Base-by-base conservation (phyloP, 1,140 invertebrate genomes). In the Campoletis sonorensis region DNA sequence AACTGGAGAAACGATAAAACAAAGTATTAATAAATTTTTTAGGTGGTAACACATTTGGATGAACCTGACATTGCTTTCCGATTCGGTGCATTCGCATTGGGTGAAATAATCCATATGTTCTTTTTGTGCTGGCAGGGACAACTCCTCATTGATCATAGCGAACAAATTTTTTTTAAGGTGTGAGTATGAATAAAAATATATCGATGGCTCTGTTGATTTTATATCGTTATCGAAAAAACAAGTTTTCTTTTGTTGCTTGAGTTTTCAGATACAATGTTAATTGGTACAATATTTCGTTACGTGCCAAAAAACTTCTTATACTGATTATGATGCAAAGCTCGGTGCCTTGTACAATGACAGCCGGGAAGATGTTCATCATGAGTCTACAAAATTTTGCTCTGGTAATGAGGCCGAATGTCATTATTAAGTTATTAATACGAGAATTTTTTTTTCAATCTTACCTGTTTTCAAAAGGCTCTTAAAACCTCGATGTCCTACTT, bases 291-390 rank as follows among this genome's bases (percentile, higher is more conserved):
- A 71, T 37, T 26, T 79, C 81, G 15, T 21, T 64, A 27, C 54
- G 72, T 33, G 27, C 81, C 1, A 71, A 73, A 67, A 82, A 73
- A 79, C 16, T 82, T 0, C 30, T 82, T 13, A 45, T 72, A 45
- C 27, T 82, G 49, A 73, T 82, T n/a, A 61, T 70, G 27, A 40
- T 82, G 23, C 54, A 76, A 73, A 79, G 76, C n/a, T 72, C 40
- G 27, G 23, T 77, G n/a, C 81, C 81, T 16, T 82, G 81, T 58
- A 79, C 21, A 73, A 61, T 82, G 15, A 82, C 81, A 33, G 81
- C 81, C n/a, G 81, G 76, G 3, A 82, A 82, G 64, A n/a, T 82
- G 23, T 78, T 58, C 37, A 54, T 71, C 27, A 37, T 82, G 18
- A 79, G 76, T 5, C 67, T 82, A 13, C 70, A 82, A 73, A 82